Percentiles rank a stretch among this genome's conserved stretches.
Conservation (phyloP, 2,113 vertebrate genomes). For the Phyllostomus hastatus region DNA sequence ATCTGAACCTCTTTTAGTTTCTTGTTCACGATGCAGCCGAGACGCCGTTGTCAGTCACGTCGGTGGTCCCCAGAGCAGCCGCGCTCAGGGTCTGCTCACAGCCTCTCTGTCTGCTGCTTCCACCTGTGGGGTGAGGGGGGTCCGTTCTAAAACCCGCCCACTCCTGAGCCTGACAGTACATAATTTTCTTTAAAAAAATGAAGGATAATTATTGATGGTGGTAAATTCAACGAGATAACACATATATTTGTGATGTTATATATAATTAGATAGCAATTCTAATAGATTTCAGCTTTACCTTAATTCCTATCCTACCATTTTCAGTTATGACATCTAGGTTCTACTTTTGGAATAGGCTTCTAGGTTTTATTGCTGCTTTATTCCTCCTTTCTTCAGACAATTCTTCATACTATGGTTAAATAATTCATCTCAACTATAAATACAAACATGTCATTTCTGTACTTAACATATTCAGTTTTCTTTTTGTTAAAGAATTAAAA, state of each 20-base stretch:
- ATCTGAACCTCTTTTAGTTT: not conserved
- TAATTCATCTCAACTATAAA: not conserved
- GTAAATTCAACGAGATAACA: not conserved
- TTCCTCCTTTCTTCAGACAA: not conserved
- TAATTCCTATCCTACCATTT: not conserved
- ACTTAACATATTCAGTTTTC: not conserved
- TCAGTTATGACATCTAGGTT: not conserved
- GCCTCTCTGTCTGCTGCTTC: not conserved
- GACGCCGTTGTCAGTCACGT: not conserved
- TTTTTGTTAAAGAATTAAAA: not conserved
- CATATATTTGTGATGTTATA: not conserved
- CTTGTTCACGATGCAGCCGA: not conserved
- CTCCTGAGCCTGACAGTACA: not conserved
- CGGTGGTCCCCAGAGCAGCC: not conserved
- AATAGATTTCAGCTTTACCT: not conserved
- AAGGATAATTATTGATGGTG: not conserved
- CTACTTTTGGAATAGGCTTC: not conserved
- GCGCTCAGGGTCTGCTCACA: not conserved
- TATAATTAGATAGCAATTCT: not conserved
- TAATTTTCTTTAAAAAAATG: not conserved
- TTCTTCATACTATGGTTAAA: not conserved
- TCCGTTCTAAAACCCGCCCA: not conserved
- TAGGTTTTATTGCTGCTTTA: not conserved
- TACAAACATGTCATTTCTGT: not conserved
- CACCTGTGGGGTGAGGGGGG: not conserved